Evolutionary conservation across 2,113 vertebrate genomes (phyloP).

Genomic region (Poeciliopsis prolifica): DNA sequence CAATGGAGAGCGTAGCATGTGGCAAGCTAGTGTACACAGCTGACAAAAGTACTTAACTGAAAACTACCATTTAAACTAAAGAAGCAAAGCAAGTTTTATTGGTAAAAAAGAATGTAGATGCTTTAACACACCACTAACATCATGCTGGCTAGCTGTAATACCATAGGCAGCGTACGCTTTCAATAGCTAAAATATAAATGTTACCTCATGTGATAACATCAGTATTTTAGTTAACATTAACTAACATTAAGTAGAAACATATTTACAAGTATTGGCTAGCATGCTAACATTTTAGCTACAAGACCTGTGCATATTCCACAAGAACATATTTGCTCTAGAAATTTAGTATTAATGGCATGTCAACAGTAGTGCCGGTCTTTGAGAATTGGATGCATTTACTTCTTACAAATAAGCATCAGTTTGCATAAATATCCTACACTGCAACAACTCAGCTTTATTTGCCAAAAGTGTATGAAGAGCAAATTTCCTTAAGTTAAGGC

Average conservation of each 20-base stretch:
- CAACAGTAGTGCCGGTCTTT: not conserved
- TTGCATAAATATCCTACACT: not conserved
- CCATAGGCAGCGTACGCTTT: not conserved
- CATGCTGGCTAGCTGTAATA: not conserved
- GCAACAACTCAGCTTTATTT: not conserved
- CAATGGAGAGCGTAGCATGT: constrained; percentile 25
- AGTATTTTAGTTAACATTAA: not conserved
- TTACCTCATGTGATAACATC: not conserved
- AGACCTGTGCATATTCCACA: not conserved
- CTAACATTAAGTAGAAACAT: not conserved
- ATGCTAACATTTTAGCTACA: too few relatives aligned
- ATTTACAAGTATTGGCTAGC: not conserved
- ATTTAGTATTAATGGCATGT: not conserved
- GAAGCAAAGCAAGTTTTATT: not conserved
- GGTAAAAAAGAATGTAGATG: not conserved
- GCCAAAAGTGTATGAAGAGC: not conserved
- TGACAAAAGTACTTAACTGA: not conserved
- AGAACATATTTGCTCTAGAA: not conserved
- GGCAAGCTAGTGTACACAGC: not conserved
- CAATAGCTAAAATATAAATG: not conserved
- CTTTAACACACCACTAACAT: too few relatives aligned
- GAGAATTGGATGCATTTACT: not conserved
- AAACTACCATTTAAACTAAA: not conserved
- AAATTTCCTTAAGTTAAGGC: not conserved
- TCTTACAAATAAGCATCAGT: not conserved